Conservation (phyloP, 2,113 vertebrate species). For the Leuciscus idus region DNA sequence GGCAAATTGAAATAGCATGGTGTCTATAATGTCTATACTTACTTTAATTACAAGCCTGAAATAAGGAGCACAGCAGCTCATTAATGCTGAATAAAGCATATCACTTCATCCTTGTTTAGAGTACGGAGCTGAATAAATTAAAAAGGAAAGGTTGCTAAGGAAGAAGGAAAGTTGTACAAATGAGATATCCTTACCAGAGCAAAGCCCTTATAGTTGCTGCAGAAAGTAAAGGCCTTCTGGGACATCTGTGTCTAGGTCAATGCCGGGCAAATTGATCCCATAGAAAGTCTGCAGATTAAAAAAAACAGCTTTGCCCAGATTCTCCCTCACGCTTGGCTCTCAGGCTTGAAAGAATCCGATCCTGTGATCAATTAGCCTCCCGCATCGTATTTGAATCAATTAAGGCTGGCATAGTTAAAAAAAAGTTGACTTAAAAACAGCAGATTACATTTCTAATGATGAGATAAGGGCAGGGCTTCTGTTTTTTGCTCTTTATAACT, state of each 20-base stretch:
- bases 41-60: background rate
- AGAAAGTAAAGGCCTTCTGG: conserved; percentile 14
- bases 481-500: background rate
- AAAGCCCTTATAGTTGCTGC: conserved; percentile 1
- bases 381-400: conserved; percentile 16
- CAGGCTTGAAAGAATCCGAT: conserved; percentile 15
- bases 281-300: conserved; percentile 26
- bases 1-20: background rate
- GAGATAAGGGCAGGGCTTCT: conserved; percentile 8
- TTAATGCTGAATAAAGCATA: background rate
- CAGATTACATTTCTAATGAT: conserved; percentile 14
- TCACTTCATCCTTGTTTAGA: conserved; percentile 11
- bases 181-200: conserved; percentile 18
- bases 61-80: background rate
- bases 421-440: background rate
- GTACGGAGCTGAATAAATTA: conserved; percentile 29
- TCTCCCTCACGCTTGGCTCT: background rate
- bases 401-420: conserved; percentile 4
- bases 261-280: conserved; percentile 38
- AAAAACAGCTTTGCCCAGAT: conserved; percentile 12
- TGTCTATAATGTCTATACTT: conserved; percentile 9
- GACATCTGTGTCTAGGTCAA: conserved; percentile 27
- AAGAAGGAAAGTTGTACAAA: conserved; percentile 3
- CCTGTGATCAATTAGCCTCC: conserved; percentile 24
- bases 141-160: conserved; percentile 16